Conservation (phyloP, 2,797 vertebrate genomes). For the Moxostoma hubbsi region DNA sequence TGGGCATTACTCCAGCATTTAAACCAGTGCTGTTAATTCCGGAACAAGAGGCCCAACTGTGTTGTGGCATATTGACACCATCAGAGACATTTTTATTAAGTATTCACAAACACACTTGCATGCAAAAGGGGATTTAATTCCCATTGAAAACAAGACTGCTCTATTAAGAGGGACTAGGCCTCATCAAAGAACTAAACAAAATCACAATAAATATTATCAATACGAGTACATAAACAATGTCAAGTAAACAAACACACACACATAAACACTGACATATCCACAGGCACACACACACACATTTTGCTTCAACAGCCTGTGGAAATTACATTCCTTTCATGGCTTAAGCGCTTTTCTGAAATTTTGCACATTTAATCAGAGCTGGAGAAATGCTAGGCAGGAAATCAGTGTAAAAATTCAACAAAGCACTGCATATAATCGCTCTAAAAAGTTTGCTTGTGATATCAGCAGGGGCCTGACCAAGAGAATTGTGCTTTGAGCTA, state of each 20-base stretch:
- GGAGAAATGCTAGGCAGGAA: conserved; percentile 29
- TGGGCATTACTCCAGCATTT: neutral
- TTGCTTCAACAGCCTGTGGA: conserved; percentile 28
- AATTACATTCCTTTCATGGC: conserved; percentile 41
- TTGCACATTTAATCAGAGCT: conserved; percentile 37
- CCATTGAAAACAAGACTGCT: conserved; percentile 18
- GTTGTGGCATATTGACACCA: neutral
- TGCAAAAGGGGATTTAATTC: conserved; percentile 31
- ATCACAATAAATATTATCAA: conserved; percentile 22
- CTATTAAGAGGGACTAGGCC: conserved; percentile 23
- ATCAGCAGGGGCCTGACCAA: neutral
- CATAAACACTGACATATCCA: neutral
- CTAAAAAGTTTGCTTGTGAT: conserved; percentile 33
- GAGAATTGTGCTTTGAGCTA: conserved; percentile 31
- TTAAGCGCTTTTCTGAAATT: conserved; percentile 12
- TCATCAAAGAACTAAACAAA: conserved; percentile 35
- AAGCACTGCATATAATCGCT: conserved; percentile 40
- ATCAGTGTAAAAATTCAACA: conserved; percentile 35
- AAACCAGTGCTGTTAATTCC: neutral
- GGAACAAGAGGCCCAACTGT: conserved; percentile 23
- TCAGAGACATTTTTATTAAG: conserved; percentile 20
- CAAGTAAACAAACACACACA: neutral
- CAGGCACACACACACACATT: conserved; percentile 12
- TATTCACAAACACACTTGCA: conserved; percentile 39
- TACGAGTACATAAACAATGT: conserved; percentile 43